Evolutionary conservation across 1,140 invertebrate genomes (phyloP).

Genomic region (Orchesella cincta): DNA sequence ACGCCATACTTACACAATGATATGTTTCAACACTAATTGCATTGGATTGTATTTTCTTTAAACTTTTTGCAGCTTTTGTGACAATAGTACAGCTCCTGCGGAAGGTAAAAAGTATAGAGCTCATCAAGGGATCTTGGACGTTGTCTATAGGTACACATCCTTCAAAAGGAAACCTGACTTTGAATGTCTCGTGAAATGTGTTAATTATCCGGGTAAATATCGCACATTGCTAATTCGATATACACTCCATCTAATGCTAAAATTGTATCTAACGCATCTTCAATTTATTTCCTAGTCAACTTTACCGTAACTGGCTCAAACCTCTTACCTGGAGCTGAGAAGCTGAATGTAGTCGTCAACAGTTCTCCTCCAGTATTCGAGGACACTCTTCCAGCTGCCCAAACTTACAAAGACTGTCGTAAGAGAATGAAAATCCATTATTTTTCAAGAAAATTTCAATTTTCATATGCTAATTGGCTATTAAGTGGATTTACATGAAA

Average conservation of each 20-base stretch:
- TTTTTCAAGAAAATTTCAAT: background rate
- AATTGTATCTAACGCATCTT: background rate
- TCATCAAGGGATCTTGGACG: conserved; percentile 37
- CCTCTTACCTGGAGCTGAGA: background rate
- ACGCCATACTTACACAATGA: background rate
- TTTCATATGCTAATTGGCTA: background rate
- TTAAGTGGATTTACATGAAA: too few species aligned
- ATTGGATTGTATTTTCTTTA: background rate
- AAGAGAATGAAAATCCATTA: background rate
- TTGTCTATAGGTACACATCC: conserved; percentile 38
- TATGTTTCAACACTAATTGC: background rate
- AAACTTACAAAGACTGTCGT: background rate
- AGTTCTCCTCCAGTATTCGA: background rate
- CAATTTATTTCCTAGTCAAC: background rate
- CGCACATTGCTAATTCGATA: background rate
- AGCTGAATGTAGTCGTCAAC: background rate
- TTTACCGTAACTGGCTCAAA: conserved; percentile 12
- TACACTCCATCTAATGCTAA: background rate
- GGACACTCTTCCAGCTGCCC: conserved; percentile 23
- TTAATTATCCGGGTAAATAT: conserved; percentile 45
- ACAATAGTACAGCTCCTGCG: conserved; percentile 15
- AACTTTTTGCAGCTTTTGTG: conserved; percentile 40
- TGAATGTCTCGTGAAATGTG: conserved; percentile 45
- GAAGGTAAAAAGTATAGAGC: conserved; percentile 23
- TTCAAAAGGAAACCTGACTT: conserved; percentile 26